phyloP scores from a whole-genome alignment of 1,140 invertebrate genomes.

The Eumaeus atala region DNA sequence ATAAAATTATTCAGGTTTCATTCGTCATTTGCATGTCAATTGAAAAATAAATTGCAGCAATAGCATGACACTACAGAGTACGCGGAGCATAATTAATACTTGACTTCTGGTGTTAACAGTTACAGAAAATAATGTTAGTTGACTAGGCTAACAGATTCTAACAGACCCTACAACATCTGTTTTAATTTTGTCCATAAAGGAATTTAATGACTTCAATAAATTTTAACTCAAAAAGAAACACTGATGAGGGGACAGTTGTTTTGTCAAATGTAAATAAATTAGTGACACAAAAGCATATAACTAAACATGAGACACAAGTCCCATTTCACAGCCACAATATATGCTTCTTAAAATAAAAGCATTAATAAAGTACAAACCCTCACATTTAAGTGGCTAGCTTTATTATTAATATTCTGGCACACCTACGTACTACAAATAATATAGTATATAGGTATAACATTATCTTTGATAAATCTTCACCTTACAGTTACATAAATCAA shows the following conservation, averaged over 20 bases:
- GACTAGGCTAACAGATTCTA: constrained; percentile 44
- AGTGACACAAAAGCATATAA: constrained; percentile 66
- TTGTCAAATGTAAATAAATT: constrained; percentile 40
- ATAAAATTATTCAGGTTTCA: constrained; percentile 29
- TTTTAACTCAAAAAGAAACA: constrained; percentile 11
- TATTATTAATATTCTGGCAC: constrained; percentile 38
- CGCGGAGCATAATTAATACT: constrained; percentile 29
- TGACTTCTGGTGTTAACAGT: constrained; percentile 23
- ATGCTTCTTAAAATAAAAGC: constrained; percentile 74
- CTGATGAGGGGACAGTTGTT: constrained; percentile 15
- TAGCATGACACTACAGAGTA: constrained; percentile 29
- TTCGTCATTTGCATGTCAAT: constrained; percentile 37
- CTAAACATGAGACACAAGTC: constrained; percentile 53
- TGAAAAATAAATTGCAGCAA: constrained; percentile 35
- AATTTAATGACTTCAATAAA: constrained; percentile 15
- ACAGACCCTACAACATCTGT: constrained; percentile 36
- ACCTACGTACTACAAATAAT: constrained; percentile 35
- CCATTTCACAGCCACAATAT: constrained; percentile 69
- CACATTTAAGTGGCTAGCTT: constrained; percentile 45
- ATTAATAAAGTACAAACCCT: constrained; percentile 57
- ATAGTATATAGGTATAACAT: constrained; percentile 29
- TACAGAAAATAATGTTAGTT: constrained; percentile 38
- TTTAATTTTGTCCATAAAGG: constrained; percentile 40
- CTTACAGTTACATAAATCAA: constrained; percentile 39
- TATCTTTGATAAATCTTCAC: constrained; percentile 33